Percentiles rank a stretch among this genome's conserved stretches.
These are phyloP conservation scores for Drosophila setosimentum DNA, from an alignment of 2,888 invertebrate species.

Conservation along the genomic window DNA sequence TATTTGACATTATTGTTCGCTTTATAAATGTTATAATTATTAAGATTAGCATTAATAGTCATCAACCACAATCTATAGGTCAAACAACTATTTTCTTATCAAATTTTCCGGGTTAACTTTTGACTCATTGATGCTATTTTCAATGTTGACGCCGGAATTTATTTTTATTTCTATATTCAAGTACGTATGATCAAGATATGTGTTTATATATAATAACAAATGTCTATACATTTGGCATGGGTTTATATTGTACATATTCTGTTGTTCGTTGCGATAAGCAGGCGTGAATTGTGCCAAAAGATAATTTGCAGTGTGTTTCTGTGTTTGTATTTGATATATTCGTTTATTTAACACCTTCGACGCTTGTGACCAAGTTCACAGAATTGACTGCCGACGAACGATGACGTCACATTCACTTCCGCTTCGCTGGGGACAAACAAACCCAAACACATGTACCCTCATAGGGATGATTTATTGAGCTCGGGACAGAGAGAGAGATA, in stretches of 20 bases:
- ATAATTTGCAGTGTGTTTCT: slow-evolving; percentile 48
- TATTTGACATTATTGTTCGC: neutral
- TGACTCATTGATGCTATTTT: slow-evolving; percentile 55
- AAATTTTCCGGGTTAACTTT: slow-evolving; percentile 8
- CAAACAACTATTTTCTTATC: slow-evolving; percentile 35
- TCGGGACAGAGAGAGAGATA: neutral
- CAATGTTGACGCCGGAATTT: slow-evolving; percentile 36
- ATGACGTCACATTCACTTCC: slow-evolving; percentile 54
- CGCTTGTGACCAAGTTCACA: slow-evolving; percentile 30
- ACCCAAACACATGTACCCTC: slow-evolving; percentile 11
- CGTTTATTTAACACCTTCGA: slow-evolving; percentile 29
- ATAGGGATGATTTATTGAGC: slow-evolving; percentile 28
- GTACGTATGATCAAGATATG: neutral
- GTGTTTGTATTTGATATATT: slow-evolving; percentile 24
- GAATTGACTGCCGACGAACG: slow-evolving; percentile 14
- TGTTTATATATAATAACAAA: neutral
- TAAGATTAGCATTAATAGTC: neutral
- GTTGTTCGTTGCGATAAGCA: slow-evolving; percentile 47
- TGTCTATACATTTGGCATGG: slow-evolving; percentile 23
- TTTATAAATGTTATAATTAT: neutral
- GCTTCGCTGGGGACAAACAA: slow-evolving; percentile 17
- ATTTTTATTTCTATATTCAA: neutral
- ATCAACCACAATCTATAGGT: neutral
- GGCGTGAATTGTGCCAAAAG: slow-evolving; percentile 62
- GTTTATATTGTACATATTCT: slow-evolving; percentile 4